Conservation (phyloP, 2,113 vertebrate species). For the Peucedramus taeniatus region DNA sequence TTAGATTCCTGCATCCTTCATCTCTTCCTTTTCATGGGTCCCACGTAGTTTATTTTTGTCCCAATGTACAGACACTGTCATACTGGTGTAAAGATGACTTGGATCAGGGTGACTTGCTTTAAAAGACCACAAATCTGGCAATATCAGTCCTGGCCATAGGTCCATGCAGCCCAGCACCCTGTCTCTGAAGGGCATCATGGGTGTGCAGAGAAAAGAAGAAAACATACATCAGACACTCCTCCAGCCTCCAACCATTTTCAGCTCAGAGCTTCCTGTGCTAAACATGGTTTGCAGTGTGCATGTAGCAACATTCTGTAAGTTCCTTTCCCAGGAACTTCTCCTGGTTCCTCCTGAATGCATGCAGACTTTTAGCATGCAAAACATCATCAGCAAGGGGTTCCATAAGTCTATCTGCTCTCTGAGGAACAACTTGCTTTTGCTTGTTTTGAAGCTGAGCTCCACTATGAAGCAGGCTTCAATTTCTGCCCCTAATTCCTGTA, state of each 20-base stretch:
- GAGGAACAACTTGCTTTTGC: background rate
- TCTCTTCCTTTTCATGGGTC: background rate
- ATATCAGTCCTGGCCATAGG: background rate
- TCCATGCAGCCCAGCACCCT: background rate
- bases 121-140: background rate
- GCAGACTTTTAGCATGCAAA: background rate
- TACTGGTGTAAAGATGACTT: background rate
- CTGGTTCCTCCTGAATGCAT: background rate
- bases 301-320: background rate
- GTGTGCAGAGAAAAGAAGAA: background rate
- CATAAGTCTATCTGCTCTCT: background rate
- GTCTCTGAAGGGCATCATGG: background rate
- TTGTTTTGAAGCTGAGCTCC: background rate
- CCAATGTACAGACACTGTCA: slow-evolving; percentile 6
- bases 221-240: background rate
- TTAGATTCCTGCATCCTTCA: background rate
- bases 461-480: background rate
- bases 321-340: background rate
- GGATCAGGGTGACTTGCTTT: background rate
- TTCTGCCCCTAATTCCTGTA: background rate
- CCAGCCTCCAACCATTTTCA: background rate
- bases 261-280: background rate
- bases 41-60: slow-evolving; percentile 30
- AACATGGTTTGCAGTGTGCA: background rate
- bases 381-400: background rate